phyloP scores from a whole-genome alignment of 35 echinoderm and acorn worm genomes.

The Patiria miniata region DNA sequence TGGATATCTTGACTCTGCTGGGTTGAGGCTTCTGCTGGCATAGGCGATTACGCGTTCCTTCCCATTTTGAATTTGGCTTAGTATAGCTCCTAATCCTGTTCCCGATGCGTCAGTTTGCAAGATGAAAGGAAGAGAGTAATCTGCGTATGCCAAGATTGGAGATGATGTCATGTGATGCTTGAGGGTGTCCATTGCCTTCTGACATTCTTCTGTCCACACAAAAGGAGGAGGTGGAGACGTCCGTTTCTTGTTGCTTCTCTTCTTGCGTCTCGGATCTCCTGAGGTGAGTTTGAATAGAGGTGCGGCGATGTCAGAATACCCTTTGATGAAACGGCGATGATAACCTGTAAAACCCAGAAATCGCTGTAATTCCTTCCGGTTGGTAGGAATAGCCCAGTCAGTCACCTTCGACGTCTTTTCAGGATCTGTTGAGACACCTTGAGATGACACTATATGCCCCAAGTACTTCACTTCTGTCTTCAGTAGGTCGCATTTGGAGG shows the following conservation, averaged over 20 bases:
- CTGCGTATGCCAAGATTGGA: slow-evolving; percentile 39
- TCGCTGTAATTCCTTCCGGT: slow-evolving; percentile 4
- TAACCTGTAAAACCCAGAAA: slow-evolving; percentile 49
- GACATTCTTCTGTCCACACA: slow-evolving; percentile 43
- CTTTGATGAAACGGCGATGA: slow-evolving; percentile 27
- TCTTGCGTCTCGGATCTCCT: neutral
- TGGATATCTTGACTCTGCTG: slow-evolving; percentile 40
- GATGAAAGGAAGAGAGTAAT: slow-evolving; percentile 31
- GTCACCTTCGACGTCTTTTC: slow-evolving; percentile 16
- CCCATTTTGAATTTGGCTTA: slow-evolving; percentile 39
- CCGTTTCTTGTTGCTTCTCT: neutral
- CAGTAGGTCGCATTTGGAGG: slow-evolving; percentile 30
- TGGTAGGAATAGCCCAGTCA: slow-evolving; percentile 21
- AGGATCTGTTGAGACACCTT: slow-evolving; percentile 40
- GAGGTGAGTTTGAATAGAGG: slow-evolving; percentile 38
- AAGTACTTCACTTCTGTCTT: slow-evolving; percentile 34
- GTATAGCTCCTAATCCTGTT: slow-evolving; percentile 18
- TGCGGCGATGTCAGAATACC: slow-evolving; percentile 25
- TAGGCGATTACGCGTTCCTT: slow-evolving; percentile 46
- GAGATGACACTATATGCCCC: slow-evolving; percentile 33
- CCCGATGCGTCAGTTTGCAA: slow-evolving; percentile 42
- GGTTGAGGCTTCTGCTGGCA: slow-evolving; percentile 42
- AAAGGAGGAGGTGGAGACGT: neutral
- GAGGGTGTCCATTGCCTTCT: slow-evolving; percentile 34
- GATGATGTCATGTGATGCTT: slow-evolving; percentile 12